These are phyloP conservation scores for Boulengeromyrus knoepffleri DNA, from an alignment of 2,113 vertebrate genomes.

Conservation along the genomic window DNA sequence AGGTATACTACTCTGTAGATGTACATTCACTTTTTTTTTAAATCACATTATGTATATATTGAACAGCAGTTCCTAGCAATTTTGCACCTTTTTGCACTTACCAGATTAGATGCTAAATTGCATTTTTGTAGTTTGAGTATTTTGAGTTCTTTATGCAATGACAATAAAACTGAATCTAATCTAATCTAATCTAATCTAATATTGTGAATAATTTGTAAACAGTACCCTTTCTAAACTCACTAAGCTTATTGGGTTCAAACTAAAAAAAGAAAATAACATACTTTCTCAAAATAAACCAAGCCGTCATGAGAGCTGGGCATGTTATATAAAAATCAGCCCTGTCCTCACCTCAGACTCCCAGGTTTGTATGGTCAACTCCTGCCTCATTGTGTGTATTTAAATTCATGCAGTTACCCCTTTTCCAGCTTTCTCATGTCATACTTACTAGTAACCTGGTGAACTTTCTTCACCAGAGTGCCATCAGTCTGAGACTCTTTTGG, in stretches of 20 bases:
- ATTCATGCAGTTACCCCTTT: background rate
- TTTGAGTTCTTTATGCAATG: background rate
- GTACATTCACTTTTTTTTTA: background rate
- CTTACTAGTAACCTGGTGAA: slow-evolving; percentile 86
- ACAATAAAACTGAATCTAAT: background rate
- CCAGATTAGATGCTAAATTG: background rate
- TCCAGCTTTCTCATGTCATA: slow-evolving; percentile 20
- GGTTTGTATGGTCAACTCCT: background rate
- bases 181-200: background rate
- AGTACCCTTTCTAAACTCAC: background rate
- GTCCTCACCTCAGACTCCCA: background rate
- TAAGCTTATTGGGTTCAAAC: background rate
- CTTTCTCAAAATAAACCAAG: background rate
- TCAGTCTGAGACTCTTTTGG: slow-evolving; percentile 69
- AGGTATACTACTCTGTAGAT: background rate
- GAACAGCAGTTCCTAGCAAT: background rate
- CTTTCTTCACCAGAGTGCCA: slow-evolving; percentile 71
- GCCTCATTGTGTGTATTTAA: background rate
- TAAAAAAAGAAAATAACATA: background rate
- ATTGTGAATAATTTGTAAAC: background rate
- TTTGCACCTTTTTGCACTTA: background rate
- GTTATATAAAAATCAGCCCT: background rate
- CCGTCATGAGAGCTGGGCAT: background rate
- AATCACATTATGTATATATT: background rate
- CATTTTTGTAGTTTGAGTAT: background rate